These are phyloP conservation scores for Lordiphosa clarofinis DNA, from an alignment of 1,140 invertebrate species.

Conservation along the genomic window DNA sequence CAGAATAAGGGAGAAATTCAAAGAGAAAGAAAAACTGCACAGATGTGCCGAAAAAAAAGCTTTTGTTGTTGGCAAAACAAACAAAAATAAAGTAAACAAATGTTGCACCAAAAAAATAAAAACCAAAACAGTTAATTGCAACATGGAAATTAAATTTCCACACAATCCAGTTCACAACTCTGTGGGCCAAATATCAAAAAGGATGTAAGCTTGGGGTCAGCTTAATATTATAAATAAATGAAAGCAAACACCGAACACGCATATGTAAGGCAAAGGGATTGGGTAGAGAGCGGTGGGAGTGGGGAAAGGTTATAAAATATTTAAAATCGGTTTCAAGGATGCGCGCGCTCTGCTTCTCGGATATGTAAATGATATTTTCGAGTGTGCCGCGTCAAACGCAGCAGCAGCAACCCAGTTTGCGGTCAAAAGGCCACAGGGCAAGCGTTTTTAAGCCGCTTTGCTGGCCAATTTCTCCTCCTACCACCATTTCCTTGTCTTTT, in stretches of 20 bases:
- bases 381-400: slow-evolving; percentile 67
- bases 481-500: slow-evolving; percentile 42
- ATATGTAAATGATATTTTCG: slow-evolving; percentile 77
- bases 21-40: slow-evolving; percentile 54
- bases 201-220: slow-evolving; percentile 14
- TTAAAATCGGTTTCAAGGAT: slow-evolving; percentile 52
- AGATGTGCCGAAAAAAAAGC: slow-evolving; percentile 52
- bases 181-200: slow-evolving; percentile 38
- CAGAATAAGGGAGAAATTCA: background rate
- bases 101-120: slow-evolving; percentile 19
- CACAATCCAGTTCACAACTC: slow-evolving; percentile 15
- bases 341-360: slow-evolving; percentile 27
- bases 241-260: background rate
- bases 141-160: slow-evolving; percentile 46
- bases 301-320: slow-evolving; percentile 45
- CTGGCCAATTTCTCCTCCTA: slow-evolving; percentile 24
- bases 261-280: too few species aligned
- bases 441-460: slow-evolving; percentile 67
- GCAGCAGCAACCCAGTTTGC: slow-evolving; percentile 47
- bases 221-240: slow-evolving; percentile 5
- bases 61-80: slow-evolving; percentile 13
- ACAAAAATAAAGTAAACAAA: slow-evolving; percentile 12
- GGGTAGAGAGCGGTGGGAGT: too few species aligned
- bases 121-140: slow-evolving; percentile 22
- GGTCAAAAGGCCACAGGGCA: slow-evolving; percentile 60